These are phyloP conservation scores for Polyodon spathula DNA, from an alignment of 2,113 vertebrate genomes.

Conservation along the genomic window DNA sequence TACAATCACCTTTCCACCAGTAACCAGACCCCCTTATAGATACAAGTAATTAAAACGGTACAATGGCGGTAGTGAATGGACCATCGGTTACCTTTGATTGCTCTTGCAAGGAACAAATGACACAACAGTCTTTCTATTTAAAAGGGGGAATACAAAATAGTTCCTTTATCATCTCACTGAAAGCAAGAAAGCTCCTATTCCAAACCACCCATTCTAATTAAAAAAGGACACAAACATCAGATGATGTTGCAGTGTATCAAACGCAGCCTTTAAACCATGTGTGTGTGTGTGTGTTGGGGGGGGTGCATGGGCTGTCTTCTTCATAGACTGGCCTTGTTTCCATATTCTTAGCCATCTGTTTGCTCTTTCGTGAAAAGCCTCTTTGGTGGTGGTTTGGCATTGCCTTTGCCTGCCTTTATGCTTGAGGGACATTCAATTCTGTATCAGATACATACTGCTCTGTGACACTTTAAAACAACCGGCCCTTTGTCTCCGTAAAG, in stretches of 20 bases:
- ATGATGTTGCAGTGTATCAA: slow-evolving; percentile 50
- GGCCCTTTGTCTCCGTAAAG: slow-evolving; percentile 45
- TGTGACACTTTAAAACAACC: slow-evolving; percentile 61
- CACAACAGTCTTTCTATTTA: slow-evolving; percentile 45
- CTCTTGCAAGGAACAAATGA: slow-evolving; percentile 57
- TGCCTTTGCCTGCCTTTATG: slow-evolving; percentile 50
- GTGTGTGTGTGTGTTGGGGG: slow-evolving; percentile 32
- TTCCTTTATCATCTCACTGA: slow-evolving; percentile 48
- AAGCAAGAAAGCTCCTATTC: slow-evolving; percentile 60
- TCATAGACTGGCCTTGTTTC: slow-evolving; percentile 43
- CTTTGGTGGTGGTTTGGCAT: slow-evolving; percentile 48
- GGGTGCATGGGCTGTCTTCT: slow-evolving; percentile 41
- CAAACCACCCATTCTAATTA: slow-evolving; percentile 56
- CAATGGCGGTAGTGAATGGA: slow-evolving; percentile 59
- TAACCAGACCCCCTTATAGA: slow-evolving; percentile 55
- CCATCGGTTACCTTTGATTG: slow-evolving; percentile 60
- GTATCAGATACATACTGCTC: slow-evolving; percentile 55
- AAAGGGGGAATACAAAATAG: slow-evolving; percentile 35
- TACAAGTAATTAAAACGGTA: slow-evolving; percentile 62
- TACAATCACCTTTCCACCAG: slow-evolving; percentile 42
- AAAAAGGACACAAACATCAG: slow-evolving; percentile 50
- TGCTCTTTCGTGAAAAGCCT: slow-evolving; percentile 50
- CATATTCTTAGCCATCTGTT: slow-evolving; percentile 49
- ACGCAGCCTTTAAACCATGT: slow-evolving; percentile 40
- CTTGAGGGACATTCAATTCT: slow-evolving; percentile 58